A percentile compares a stretch with the other conserved stretches of the same genome.
Conservation (phyloP, 2,888 invertebrate genomes). For the Hydrotaea diabolus region DNA sequence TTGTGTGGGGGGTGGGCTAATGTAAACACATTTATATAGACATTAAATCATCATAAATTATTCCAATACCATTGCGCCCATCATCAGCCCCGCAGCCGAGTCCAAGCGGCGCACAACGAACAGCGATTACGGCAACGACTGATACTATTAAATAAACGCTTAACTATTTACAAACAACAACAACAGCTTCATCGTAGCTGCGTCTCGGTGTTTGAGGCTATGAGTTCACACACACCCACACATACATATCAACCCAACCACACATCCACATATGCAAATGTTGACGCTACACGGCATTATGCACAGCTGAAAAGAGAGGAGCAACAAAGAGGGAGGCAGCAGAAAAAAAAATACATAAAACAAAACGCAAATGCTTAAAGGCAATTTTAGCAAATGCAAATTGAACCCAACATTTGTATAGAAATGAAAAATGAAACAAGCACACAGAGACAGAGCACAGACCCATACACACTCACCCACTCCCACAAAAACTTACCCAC, state of each 20-base stretch:
- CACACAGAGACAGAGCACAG: no score
- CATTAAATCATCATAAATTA: slow-evolving; percentile 44
- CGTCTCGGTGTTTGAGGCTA: not conserved
- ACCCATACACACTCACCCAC: not conserved
- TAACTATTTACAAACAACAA: slow-evolving; percentile 36
- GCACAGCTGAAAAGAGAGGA: not conserved
- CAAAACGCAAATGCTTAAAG: slow-evolving; percentile 43
- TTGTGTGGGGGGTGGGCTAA: no score
- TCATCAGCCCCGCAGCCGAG: not conserved
- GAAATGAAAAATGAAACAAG: slow-evolving; percentile 23
- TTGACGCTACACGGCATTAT: slow-evolving; percentile 11
- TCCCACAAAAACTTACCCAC: not conserved
- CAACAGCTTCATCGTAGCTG: no score
- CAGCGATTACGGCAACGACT: not conserved
- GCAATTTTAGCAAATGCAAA: slow-evolving; percentile 60
- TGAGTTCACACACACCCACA: not conserved
- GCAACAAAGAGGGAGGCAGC: not conserved
- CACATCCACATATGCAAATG: slow-evolving; percentile 11
- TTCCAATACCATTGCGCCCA: slow-evolving; percentile 2
- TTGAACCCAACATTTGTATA: slow-evolving; percentile 41
- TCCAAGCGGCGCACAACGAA: not conserved
- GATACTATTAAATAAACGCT: slow-evolving; percentile 33
- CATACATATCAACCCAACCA: no score
- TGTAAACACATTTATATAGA: slow-evolving; percentile 20
- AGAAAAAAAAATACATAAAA: slow-evolving; percentile 44